Percentiles rank a stretch among this genome's conserved stretches.
These are phyloP conservation scores for Syngnathus rostellatus DNA, from an alignment of 2,797 vertebrate species.

Conservation along the genomic window DNA sequence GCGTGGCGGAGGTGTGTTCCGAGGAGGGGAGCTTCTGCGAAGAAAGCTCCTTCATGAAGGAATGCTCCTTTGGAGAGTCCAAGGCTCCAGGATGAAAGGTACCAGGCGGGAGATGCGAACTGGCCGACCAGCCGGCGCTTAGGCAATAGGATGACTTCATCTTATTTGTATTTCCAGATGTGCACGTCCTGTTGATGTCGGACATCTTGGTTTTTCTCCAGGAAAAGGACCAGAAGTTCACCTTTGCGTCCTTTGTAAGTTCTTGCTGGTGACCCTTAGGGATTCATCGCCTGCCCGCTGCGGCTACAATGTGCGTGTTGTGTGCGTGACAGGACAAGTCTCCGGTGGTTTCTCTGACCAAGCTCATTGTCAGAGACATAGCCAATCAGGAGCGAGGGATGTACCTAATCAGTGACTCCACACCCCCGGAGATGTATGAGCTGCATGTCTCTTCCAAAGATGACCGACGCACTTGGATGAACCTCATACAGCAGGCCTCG, in stretches of 20 bases:
- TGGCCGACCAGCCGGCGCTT: neutral
- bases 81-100: slow-evolving; percentile 85
- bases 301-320: neutral
- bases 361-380: slow-evolving; percentile 85
- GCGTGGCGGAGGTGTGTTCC: slow-evolving; percentile 65
- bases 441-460: slow-evolving; percentile 80
- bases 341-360: slow-evolving; percentile 79
- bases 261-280: neutral
- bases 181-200: slow-evolving; percentile 80
- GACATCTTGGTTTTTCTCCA: slow-evolving; percentile 63
- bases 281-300: neutral
- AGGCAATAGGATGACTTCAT: neutral
- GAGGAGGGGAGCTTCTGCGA: slow-evolving; percentile 77
- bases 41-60: slow-evolving; percentile 83
- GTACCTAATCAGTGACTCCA: slow-evolving; percentile 81
- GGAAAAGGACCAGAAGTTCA: slow-evolving; percentile 86
- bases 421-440: slow-evolving; percentile 89
- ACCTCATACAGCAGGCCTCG: slow-evolving; percentile 77
- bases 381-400: slow-evolving; percentile 94
- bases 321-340: slow-evolving; percentile 76
- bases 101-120: neutral
- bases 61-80: slow-evolving; percentile 78
- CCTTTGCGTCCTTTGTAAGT: slow-evolving; percentile 82
- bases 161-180: slow-evolving; percentile 59
- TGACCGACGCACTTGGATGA: slow-evolving; percentile 82